Percentiles rank a stretch among this genome's conserved stretches.
Conservation (phyloP, 2,797 vertebrate genomes). For the Erpetoichthys calabaricus region DNA sequence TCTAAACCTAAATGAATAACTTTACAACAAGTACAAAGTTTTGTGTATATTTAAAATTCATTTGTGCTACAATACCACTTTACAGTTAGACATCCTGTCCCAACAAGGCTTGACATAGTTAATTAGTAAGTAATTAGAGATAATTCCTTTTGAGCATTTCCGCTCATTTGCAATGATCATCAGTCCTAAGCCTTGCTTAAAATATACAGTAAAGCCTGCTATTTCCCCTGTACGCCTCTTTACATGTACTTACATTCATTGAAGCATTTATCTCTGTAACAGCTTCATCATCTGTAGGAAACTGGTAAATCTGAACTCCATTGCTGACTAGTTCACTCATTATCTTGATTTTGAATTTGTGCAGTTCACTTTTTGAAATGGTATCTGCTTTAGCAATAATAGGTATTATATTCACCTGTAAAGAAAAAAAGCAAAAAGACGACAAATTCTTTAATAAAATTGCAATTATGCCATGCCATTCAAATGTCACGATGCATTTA, state of each 20-base stretch:
- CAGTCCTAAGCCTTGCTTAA: too few species aligned
- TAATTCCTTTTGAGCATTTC: too few species aligned
- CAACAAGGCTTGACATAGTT: too few species aligned
- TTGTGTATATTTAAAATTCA: too few species aligned
- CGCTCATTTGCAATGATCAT: too few species aligned
- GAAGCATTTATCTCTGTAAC: constrained; percentile 90
- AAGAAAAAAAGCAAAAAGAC: constrained; percentile 3
- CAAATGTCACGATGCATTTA: neutral
- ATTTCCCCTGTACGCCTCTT: too few species aligned
- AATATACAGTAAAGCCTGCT: too few species aligned
- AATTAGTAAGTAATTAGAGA: too few species aligned
- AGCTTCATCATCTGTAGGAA: constrained; percentile 84
- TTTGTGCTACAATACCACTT: too few species aligned
- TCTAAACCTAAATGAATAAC: too few species aligned
- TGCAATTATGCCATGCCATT: neutral
- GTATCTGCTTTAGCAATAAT: constrained; percentile 97
- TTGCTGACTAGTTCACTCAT: constrained; percentile 98
- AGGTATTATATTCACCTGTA: constrained; percentile 91
- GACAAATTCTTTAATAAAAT: neutral
- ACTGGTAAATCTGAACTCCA: constrained; percentile 96
- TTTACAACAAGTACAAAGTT: too few species aligned
- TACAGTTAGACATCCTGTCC: too few species aligned
- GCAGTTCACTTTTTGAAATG: constrained; percentile 92
- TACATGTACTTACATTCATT: constrained; percentile 89
- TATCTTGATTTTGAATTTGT: constrained; percentile 98